Base-by-base conservation (phyloP, 2,113 vertebrate species). In the Tringa solitaria region DNA sequence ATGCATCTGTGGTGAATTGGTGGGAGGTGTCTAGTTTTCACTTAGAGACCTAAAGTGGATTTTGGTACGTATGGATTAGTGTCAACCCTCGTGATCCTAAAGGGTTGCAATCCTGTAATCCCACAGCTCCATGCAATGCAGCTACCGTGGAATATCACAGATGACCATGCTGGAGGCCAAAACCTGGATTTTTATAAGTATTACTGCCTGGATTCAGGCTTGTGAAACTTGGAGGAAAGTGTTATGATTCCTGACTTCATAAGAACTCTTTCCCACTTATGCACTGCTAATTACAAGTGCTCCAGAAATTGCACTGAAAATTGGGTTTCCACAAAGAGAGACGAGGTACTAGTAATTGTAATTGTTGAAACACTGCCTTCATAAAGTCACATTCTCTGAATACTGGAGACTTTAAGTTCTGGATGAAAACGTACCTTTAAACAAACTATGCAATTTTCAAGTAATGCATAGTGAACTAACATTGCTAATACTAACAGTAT, bases 201-300 rank as follows among this genome's bases (percentile, higher is more conserved):
- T 50, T 89, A 27, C 4, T 65, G 19, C 14, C 64, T 83, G 27
- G 23, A 80, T 60, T 84, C 41, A 69, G 33, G 13, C 24, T 43
- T 70, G 30, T 56, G 67, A 93, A 89, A 76, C 32, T 64, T 41
- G 61, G 28, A 79, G 28, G 32, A 37, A 86, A 50, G 15, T 17
- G 24, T 16, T 9, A 23, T 15, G 3, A 32, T 30, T 83, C 46
- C 32, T 86, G 39, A 68, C 10, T 63, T 63, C 6, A 1, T 12
- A 50, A 27, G n/a, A 84, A 59, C 5, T 48, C 46, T 80, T 79
- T 83, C 11, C 43, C 23, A 72, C 21, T 26, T 59, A 20, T 14
- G 4, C 0, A 0, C 33, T 41, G 23, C 48, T 68, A 41, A 24
- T 50, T 54, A 76, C 13, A 28, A 50, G 35, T 3, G 0, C 33